phyloP scores from a whole-genome alignment of 2,113 vertebrate species.

The Nothobranchius furzeri region DNA sequence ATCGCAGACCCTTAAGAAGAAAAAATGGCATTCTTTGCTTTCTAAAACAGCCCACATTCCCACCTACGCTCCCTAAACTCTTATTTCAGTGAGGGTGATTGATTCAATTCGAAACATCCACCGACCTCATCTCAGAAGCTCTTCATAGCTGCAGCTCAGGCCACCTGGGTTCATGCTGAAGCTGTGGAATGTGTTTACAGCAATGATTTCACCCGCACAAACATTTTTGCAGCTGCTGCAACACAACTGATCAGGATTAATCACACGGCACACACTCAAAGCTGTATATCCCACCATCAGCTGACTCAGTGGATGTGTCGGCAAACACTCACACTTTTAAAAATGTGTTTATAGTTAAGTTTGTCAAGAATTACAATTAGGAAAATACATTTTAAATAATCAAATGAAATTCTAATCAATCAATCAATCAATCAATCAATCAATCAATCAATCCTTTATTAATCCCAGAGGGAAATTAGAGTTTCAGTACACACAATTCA shows the following conservation, averaged over 20 bases:
- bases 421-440: too few species aligned
- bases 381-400: too few species aligned
- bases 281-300: conserved; percentile 23
- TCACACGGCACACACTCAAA: conserved; percentile 10
- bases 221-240: conserved; percentile 19
- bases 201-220: conserved; percentile 35
- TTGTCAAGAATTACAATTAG: too few species aligned
- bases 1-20: conserved; percentile 28
- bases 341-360: background rate
- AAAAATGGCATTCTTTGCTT: conserved; percentile 30
- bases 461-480: too few species aligned
- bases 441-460: too few species aligned
- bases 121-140: conserved; percentile 9
- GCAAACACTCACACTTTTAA: background rate
- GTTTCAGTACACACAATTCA: too few species aligned
- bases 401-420: too few species aligned
- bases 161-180: too few species aligned
- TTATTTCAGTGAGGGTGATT: conserved; percentile 57
- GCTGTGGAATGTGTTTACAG: background rate
- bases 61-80: conserved; percentile 4
- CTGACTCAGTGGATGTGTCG: background rate
- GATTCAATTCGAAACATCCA: conserved; percentile 56
- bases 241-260: conserved; percentile 26
- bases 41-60: conserved; percentile 13
- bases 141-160: conserved; percentile 19